Evolutionary conservation across 2,797 vertebrate species (phyloP), one percentile per base, ranked within the genome.

Genomic region (Scolopax bukidnonensis): DNA sequence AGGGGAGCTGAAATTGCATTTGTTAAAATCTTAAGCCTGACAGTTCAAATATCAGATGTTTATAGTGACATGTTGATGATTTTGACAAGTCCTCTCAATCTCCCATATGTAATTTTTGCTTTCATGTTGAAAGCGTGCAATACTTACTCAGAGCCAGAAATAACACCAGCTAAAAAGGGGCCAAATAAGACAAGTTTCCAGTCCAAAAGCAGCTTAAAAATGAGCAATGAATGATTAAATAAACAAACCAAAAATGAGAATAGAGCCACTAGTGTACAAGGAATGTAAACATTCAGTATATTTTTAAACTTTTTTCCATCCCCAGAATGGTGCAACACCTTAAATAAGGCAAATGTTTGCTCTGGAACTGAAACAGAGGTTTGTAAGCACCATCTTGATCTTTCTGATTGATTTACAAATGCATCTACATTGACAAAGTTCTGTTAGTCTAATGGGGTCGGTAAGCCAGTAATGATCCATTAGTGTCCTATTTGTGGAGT

Each of bases 221-320:
- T 68, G 63, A 95, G 90, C 85, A 90, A 71, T 71, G 67, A 90
- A 56, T 76, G 74, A 95, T 92, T 95, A 95, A 93, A 79, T 82
- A 96, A 96, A 95, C 15, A 5, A 95, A 93, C 40, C 23, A 78
- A 89, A 95, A 97, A 92, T 36, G 83, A 97, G 86, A 93, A 89
- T 61, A 76, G 43, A 91, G 84, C 83, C 94, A 88, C 89, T 53
- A 83, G 64, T 84, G 78, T 45, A 87, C 87, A 95, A 97, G 83
- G 97, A 98, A 98, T 98, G 96, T 95, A 98, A 98, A 96, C 96
- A 97, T 30, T 25, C 94, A 80, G 64, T 87, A 75, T 98, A 97
- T 98, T 98, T 98, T 98, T 97, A 98, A 97, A 97, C 71, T 41
- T 97, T 97, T 96, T 98, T 98, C 98, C 97, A 97, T 97, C 65